A percentile compares a stretch with the other conserved stretches of the same genome.
Conservation (phyloP, 2,113 vertebrate genomes). For the Bos taurus region DNA sequence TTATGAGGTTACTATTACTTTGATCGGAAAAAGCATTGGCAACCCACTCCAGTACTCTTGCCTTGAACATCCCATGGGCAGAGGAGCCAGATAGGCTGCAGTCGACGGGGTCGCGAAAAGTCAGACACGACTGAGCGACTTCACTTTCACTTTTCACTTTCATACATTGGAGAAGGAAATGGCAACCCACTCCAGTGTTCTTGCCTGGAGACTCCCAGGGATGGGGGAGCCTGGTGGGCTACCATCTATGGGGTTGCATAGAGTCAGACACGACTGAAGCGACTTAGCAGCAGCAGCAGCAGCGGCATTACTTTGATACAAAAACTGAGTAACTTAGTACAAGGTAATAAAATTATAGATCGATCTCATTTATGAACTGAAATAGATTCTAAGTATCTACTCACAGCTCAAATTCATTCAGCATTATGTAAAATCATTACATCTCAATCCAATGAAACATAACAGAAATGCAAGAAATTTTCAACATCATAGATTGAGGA, state of each 20-base stretch:
- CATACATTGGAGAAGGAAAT: too few relatives aligned
- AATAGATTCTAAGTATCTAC: not conserved
- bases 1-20: not conserved
- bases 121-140: too few relatives aligned
- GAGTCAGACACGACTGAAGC: fast-evolving
- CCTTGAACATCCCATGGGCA: too few relatives aligned
- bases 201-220: too few relatives aligned
- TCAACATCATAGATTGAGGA: not conserved
- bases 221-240: too few relatives aligned
- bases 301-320: not conserved
- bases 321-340: not conserved
- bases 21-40: not conserved
- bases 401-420: not conserved
- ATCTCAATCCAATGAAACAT: not conserved
- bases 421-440: not conserved
- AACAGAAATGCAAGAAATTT: not conserved
- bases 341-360: not conserved
- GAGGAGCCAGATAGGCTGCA: too few relatives aligned
- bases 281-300: too few relatives aligned
- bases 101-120: too few relatives aligned
- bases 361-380: not conserved
- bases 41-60: too few relatives aligned
- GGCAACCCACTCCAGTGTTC: too few relatives aligned
- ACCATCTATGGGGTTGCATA: too few relatives aligned
- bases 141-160: too few relatives aligned